These are phyloP conservation scores for Temnothorax rugatulus DNA, from an alignment of 2,888 invertebrate genomes.

Conservation along the genomic window DNA sequence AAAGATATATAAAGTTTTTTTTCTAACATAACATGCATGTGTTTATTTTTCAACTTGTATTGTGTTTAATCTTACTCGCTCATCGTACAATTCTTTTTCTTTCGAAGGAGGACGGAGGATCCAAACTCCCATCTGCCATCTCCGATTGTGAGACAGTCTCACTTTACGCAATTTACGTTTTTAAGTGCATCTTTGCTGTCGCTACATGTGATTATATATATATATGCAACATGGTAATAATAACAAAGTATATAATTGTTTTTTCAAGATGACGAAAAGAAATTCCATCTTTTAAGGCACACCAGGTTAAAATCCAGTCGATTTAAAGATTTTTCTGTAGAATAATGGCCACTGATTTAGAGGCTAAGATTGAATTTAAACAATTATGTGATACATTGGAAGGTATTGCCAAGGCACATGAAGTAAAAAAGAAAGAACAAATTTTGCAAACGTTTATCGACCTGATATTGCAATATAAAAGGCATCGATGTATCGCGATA, in stretches of 20 bases:
- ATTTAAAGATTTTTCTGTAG: constrained; percentile 6
- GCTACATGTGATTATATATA: constrained; percentile 2
- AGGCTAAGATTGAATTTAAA: constrained; percentile 86
- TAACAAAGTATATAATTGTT: neutral
- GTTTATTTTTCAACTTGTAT: neutral
- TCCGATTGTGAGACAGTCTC: neutral
- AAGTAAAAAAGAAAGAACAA: constrained; percentile 86
- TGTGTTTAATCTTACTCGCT: neutral
- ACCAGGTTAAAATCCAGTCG: neutral
- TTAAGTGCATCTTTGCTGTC: neutral
- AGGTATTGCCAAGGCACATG: constrained; percentile 87
- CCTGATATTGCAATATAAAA: neutral
- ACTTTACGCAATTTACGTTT: neutral
- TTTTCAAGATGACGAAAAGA: neutral
- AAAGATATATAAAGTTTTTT: neutral
- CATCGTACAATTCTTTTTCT: neutral
- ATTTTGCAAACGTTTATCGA: constrained; percentile 87
- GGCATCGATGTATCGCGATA: no score
- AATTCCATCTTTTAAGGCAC: neutral
- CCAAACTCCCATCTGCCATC: neutral
- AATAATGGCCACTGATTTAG: constrained; percentile 20
- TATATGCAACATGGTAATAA: neutral
- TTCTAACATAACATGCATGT: neutral
- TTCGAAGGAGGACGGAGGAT: neutral
- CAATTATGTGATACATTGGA: constrained; percentile 89